phyloP scores from a whole-genome alignment of 2,888 invertebrate genomes.

The Noctua pronuba region DNA sequence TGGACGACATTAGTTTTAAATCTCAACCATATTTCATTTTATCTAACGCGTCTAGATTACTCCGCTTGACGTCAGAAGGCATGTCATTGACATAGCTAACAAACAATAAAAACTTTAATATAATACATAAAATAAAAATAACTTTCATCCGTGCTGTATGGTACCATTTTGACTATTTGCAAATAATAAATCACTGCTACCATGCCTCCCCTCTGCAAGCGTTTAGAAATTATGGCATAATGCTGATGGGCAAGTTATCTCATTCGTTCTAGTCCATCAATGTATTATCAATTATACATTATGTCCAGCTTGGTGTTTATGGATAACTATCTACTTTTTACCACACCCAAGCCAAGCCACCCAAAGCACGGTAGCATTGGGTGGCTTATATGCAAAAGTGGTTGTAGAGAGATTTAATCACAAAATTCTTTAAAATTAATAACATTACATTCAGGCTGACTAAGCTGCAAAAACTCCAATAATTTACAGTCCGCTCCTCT shows the following conservation, averaged over 20 bases:
- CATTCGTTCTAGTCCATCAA: background rate
- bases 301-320: background rate
- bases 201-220: background rate
- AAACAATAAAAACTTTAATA: constrained; percentile 1
- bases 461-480: background rate
- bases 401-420: background rate
- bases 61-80: constrained; percentile 40
- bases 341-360: too few species aligned
- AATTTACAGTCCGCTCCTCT: background rate
- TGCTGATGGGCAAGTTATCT: background rate
- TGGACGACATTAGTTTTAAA: constrained; percentile 31
- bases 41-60: constrained; percentile 10
- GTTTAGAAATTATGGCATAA: background rate
- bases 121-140: constrained; percentile 15
- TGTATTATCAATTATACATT: background rate
- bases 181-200: background rate
- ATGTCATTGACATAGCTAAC: constrained; percentile 24
- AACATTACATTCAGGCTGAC: background rate
- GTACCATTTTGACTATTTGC: background rate
- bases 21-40: constrained; percentile 28
- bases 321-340: background rate
- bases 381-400: background rate
- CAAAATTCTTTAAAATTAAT: background rate
- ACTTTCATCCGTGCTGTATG: constrained; percentile 4
- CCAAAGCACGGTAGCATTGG: too few species aligned